Evolutionary conservation across 2,888 invertebrate species (phyloP), one percentile per base, ranked within the genome.

Genomic region (Drosophila meridiana): DNA sequence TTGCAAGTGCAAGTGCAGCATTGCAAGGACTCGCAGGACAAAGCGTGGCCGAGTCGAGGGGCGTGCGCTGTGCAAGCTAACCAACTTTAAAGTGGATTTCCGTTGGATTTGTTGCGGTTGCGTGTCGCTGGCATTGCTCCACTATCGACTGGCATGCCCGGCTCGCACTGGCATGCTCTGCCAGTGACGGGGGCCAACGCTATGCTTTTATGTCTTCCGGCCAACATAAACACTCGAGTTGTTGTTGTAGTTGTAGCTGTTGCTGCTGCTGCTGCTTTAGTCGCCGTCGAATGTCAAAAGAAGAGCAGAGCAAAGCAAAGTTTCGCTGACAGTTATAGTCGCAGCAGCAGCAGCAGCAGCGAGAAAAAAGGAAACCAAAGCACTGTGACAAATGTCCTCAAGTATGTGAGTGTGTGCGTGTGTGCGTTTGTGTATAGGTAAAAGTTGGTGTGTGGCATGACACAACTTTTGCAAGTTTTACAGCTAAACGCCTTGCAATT

Each of bases 61-160:
- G 55, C 14, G 8, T 48, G 63, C 50, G 30, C 38, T 42, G n/a
- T 52, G 50, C 42, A 52, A 63, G 53, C 71, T 69, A 50, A 60
- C 66, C 78, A 91, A 91, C 79, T 90, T 87, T 87, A 89, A 90
- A 91, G 89, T 90, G 89, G 83, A 90, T 90, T 89, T 91, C 89
- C 89, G 78, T 89, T 85, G 89, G 82, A 83, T 90, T 86, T 86
- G 83, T 83, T 83, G 90, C 79, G 89, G 89, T 87, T 86, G 90
- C 89, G 83, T 89, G 90, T 88, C 81, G 67, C 72, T 82, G 72
- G 67, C 89, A 83, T 76, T 70, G 77, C 80, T 72, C 58, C 73
- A 65, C 78, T 76, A 80, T 78, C 71, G 76, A 76, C 59, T 58
- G 30, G 53, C 64, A 32, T 13, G 9, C 42, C 45, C 6, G 58